A percentile compares a stretch with the other conserved stretches of the same genome.
Conservation (phyloP, 2,888 invertebrate species). For the Arge pagana region DNA sequence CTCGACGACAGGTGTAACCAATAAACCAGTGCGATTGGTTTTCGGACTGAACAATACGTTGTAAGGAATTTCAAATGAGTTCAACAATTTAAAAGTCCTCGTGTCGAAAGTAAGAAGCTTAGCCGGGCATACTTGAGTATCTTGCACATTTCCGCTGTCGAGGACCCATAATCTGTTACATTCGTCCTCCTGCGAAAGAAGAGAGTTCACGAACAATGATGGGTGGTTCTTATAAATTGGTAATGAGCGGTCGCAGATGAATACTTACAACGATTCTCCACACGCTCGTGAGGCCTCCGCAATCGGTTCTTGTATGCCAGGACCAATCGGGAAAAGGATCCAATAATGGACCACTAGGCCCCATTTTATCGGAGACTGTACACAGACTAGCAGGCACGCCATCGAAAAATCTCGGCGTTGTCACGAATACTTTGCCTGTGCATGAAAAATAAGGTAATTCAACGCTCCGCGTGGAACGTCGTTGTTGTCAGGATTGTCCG, state of each 20-base stretch:
- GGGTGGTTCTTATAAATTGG: neutral
- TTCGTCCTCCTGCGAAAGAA: slow-evolving; percentile 65
- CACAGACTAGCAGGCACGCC: slow-evolving; percentile 75
- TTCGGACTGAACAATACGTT: slow-evolving; percentile 29
- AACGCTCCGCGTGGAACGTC: no score
- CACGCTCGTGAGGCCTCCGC: slow-evolving; percentile 73
- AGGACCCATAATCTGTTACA: slow-evolving; percentile 74
- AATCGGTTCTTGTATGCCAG: slow-evolving; percentile 66
- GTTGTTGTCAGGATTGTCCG: no score
- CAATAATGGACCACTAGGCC: slow-evolving; percentile 59
- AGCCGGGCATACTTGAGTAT: slow-evolving; percentile 67
- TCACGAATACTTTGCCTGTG: slow-evolving; percentile 70
- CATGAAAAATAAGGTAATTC: no score
- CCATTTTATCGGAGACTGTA: slow-evolving; percentile 58
- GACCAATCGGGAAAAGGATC: slow-evolving; percentile 68
- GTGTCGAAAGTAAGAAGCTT: slow-evolving; percentile 76
- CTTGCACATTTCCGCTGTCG: slow-evolving; percentile 69
- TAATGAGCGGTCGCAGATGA: no score
- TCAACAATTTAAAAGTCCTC: slow-evolving; percentile 53
- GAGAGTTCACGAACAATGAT: neutral
- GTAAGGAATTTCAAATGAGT: slow-evolving; percentile 33
- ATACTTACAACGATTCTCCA: slow-evolving; percentile 72
- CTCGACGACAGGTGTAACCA: slow-evolving; percentile 42
- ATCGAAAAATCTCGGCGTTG: slow-evolving; percentile 67
- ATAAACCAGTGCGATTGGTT: slow-evolving; percentile 26